phyloP scores from a whole-genome alignment of 2,113 vertebrate species.

The Sorex araneus region DNA sequence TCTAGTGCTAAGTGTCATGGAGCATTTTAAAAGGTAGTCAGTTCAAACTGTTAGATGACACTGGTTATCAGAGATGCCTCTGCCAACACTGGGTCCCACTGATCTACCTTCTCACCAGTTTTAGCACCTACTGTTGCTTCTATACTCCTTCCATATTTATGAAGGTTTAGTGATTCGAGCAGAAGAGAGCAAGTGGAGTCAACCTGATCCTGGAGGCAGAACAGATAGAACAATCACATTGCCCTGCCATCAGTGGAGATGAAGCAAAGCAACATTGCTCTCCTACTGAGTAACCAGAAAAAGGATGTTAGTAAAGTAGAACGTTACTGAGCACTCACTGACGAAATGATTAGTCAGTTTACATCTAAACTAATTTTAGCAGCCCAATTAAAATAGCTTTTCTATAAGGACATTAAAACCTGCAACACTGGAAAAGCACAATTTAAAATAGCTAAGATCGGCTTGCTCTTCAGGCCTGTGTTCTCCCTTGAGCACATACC shows the following conservation, averaged over 20 bases:
- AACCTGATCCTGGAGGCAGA: constrained; percentile 10
- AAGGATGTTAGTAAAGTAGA: neutral
- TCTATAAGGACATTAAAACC: constrained; percentile 53
- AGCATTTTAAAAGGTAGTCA: neutral
- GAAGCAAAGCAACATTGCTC: constrained; percentile 39
- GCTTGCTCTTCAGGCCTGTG: too few relatives aligned
- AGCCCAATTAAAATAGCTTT: constrained; percentile 46
- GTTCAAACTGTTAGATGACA: neutral
- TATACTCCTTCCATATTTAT: neutral
- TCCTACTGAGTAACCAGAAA: constrained; percentile 22
- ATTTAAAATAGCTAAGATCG: neutral
- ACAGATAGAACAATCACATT: neutral
- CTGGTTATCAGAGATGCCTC: constrained; percentile 32
- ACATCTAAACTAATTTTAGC: neutral
- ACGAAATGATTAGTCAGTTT: neutral
- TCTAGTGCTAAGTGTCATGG: neutral
- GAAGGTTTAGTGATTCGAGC: neutral
- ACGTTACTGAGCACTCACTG: neutral
- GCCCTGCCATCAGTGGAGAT: neutral
- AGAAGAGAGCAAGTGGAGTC: neutral
- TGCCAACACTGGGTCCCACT: neutral
- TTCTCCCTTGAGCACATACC: too few relatives aligned
- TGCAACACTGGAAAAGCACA: constrained; percentile 29
- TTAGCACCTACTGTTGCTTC: constrained; percentile 9
- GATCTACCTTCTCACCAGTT: constrained; percentile 10